Evolutionary conservation across 2,888 invertebrate genomes (phyloP), one percentile per base, ranked within the genome.

Genomic region (Melanchra persicariae): DNA sequence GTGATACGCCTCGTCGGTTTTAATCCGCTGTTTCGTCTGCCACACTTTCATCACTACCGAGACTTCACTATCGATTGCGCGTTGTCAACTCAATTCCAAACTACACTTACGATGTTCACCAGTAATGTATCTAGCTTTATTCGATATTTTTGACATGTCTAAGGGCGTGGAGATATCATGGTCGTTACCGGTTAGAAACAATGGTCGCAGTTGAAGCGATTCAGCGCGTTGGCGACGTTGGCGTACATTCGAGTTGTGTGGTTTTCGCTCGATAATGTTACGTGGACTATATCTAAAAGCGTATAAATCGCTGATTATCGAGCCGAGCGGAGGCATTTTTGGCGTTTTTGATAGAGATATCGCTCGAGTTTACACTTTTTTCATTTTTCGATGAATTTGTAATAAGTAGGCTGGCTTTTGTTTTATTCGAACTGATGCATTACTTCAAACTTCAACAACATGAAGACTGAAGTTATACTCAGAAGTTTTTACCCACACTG

Each of bases 191-290:
- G 85, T 85, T 87, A 79, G 85, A 77, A 79, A 88, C 87, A 85
- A 87, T 85, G 81, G 88, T 80, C 81, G 82, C 70, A 75, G 85
- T 86, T 77, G 79, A 73, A 90, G 91, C 91, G 92, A 88, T 90
- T 89, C 83, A 74, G 47, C 59, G 69, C 79, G 68, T 78, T 67
- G 72, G 64, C 70, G 67, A 69, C 79, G 68, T 78, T 67, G 72
- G 64, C 70, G 67, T 62, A 52, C 47, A 19, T 45, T 45, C 67
- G 70, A 55, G 68, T 24, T 57, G 60, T 59, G 63, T 24, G 55
- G 45, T 70, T 65, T 82, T 81, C 83, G 85, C 73, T 84, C 83
- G 73, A 81, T 85, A 82, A 70, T 22, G 26, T 71, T 22, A 63
- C 40, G 45, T 63, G 45, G 24, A 30, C 55, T 57, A 55, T 40